A percentile compares a stretch with the other conserved stretches of the same genome.
These are phyloP conservation scores for Stegodyphus mimosarum DNA, from an alignment of 1,140 invertebrate species.

Conservation along the genomic window DNA sequence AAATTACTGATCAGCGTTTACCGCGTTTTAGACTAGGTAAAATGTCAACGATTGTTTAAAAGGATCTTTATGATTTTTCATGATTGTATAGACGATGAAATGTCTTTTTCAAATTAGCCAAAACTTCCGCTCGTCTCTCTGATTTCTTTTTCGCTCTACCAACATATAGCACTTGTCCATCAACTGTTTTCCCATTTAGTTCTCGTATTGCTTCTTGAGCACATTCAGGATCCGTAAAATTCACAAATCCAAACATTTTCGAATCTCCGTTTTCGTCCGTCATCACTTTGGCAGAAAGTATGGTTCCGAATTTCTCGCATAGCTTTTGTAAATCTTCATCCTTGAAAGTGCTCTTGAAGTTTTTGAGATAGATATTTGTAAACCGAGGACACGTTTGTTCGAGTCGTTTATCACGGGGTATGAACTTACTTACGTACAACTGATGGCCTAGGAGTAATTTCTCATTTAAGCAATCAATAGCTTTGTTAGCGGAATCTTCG, in stretches of 20 bases:
- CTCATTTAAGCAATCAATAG: constrained; percentile 81
- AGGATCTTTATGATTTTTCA: too few species aligned
- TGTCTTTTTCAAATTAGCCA: constrained; percentile 9
- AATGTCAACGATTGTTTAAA: too few species aligned
- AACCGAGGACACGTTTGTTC: constrained; percentile 83
- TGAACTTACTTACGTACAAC: constrained; percentile 96
- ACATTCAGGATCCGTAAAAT: constrained; percentile 95
- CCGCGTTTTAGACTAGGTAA: too few species aligned
- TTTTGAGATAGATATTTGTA: constrained; percentile 99
- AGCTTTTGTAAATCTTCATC: constrained; percentile 92
- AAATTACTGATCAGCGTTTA: too few species aligned
- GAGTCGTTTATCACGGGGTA: constrained; percentile 92
- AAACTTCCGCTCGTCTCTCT: constrained; percentile 88
- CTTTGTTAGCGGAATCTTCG: constrained; percentile 96
- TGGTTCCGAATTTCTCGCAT: constrained; percentile 94
- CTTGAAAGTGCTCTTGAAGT: constrained; percentile 93
- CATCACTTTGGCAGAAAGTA: constrained; percentile 85
- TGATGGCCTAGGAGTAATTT: constrained; percentile 91
- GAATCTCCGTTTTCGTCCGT: constrained; percentile 85
- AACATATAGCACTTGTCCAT: constrained; percentile 80
- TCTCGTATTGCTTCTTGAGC: constrained; percentile 92
- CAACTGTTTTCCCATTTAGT: constrained; percentile 88
- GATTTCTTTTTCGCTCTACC: constrained; percentile 98
- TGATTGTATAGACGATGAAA: neutral
- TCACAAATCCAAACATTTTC: constrained; percentile 99